Percentiles rank a stretch among this genome's conserved stretches.
These are phyloP conservation scores for Bombus pascuorum DNA, from an alignment of 1,140 invertebrate genomes.

Conservation along the genomic window DNA sequence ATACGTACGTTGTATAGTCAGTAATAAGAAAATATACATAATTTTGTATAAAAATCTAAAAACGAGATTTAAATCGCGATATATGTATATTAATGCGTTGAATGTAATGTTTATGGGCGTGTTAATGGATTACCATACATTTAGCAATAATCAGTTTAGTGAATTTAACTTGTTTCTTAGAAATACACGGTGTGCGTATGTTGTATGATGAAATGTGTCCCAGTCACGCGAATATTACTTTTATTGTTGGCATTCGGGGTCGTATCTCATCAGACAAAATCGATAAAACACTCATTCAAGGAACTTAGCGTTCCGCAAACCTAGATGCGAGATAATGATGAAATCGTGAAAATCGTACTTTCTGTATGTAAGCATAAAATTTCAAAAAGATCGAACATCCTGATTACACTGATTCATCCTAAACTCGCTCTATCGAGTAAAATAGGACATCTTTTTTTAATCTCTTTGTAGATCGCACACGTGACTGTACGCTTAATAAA, in stretches of 20 bases:
- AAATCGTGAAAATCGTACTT: background rate
- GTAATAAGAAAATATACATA: too few species aligned
- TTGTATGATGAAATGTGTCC: background rate
- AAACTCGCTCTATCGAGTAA: background rate
- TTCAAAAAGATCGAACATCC: background rate
- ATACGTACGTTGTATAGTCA: too few species aligned
- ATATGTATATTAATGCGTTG: background rate
- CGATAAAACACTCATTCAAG: slow-evolving; percentile 36
- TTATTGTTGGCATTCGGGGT: slow-evolving; percentile 35
- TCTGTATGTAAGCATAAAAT: background rate
- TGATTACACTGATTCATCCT: background rate
- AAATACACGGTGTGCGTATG: background rate
- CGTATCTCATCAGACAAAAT: slow-evolving; percentile 27
- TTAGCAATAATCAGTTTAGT: slow-evolving; percentile 11
- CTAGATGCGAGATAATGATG: slow-evolving; percentile 16
- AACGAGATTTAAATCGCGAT: too few species aligned
- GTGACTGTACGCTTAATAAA: background rate
- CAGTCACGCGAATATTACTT: slow-evolving; percentile 51
- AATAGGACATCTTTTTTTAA: background rate
- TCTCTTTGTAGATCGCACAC: background rate
- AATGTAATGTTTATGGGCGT: background rate
- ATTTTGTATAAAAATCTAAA: too few species aligned
- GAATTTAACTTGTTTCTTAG: slow-evolving; percentile 3
- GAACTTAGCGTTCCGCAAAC: slow-evolving; percentile 13
- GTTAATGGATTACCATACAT: background rate